Evolutionary conservation across 2,113 vertebrate genomes (phyloP).

Genomic region (Uropsilus gracilis): DNA sequence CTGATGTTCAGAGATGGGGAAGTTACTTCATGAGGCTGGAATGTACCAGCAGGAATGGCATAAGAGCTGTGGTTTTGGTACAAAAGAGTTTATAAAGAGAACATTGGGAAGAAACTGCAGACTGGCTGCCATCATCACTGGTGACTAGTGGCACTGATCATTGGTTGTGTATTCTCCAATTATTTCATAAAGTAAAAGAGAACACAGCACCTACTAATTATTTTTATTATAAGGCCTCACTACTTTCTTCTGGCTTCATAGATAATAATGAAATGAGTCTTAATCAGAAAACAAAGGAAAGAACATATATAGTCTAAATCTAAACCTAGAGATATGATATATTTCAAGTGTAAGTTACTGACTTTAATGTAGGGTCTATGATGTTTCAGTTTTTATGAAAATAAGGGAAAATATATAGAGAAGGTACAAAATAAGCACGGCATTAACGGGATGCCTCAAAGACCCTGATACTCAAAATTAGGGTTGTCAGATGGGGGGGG

Average conservation of each 20-base stretch:
- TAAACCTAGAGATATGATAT: background rate
- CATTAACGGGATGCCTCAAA: background rate
- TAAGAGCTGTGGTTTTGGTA: background rate
- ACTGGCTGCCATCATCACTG: background rate
- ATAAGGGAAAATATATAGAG: background rate
- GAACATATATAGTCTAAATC: background rate
- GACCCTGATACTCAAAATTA: background rate
- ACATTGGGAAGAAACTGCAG: background rate
- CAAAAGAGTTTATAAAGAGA: background rate
- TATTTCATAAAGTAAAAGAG: constrained; percentile 6
- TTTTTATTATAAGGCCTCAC: background rate
- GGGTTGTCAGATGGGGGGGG: background rate
- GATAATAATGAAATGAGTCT: constrained; percentile 4
- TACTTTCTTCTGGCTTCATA: constrained; percentile 38
- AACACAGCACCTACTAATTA: background rate
- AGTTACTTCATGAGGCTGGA: background rate
- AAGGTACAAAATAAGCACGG: background rate
- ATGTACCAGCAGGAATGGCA: background rate
- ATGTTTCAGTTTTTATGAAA: background rate
- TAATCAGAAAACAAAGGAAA: background rate
- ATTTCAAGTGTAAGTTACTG: background rate
- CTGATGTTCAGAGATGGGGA: background rate
- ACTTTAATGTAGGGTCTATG: background rate
- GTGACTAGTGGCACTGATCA: background rate
- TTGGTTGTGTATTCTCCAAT: constrained; percentile 40